Conservation (phyloP, 2,888 invertebrate genomes). For the Elysia crispata region DNA sequence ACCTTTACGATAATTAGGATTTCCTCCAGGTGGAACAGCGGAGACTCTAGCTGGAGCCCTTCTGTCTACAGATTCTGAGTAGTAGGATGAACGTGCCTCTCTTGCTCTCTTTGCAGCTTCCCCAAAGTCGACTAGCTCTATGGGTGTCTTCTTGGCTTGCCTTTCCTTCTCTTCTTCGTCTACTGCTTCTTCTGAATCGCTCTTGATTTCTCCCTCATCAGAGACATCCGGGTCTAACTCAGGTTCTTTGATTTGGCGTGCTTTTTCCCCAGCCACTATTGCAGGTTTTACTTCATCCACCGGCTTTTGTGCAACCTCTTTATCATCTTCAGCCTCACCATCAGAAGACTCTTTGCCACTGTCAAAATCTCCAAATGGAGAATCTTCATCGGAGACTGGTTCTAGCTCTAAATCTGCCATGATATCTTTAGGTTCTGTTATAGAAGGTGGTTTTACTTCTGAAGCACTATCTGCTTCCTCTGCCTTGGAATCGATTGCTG, state of each 20-base stretch:
- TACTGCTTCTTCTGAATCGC: conserved; percentile 35
- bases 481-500: conserved; percentile 14
- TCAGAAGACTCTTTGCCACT: conserved; percentile 29
- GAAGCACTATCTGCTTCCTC: conserved; percentile 2
- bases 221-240: conserved; percentile 38
- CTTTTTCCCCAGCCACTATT: background rate
- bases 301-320: background rate
- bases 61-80: background rate
- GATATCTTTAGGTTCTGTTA: conserved; percentile 34
- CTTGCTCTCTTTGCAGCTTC: conserved; percentile 65
- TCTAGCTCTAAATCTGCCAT: conserved; percentile 52
- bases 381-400: conserved; percentile 52
- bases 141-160: conserved; percentile 51
- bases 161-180: conserved; percentile 43
- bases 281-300: background rate
- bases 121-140: conserved; percentile 69
- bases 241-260: background rate
- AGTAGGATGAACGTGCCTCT: conserved; percentile 27
- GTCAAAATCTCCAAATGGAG: conserved; percentile 40
- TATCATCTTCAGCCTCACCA: conserved; percentile 40
- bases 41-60: conserved; percentile 1
- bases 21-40: background rate
- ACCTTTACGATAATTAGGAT: conserved; percentile 21
- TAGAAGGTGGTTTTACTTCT: background rate
- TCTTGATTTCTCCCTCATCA: conserved; percentile 46